phyloP scores from a whole-genome alignment of 2,888 invertebrate genomes.

The Bruchidius siliquastri region DNA sequence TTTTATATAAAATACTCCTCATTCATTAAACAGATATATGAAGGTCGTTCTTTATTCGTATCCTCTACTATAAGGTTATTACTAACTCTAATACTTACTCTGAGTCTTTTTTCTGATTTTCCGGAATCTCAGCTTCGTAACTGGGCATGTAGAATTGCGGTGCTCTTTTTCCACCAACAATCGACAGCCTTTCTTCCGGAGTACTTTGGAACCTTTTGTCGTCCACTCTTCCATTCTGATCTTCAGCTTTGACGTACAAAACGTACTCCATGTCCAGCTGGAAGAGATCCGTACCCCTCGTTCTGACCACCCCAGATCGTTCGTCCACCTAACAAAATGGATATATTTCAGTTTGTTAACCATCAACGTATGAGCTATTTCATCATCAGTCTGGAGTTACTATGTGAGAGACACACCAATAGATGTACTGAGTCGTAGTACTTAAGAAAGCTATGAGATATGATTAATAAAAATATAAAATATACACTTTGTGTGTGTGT shows the following conservation, averaged over 20 bases:
- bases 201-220: slow-evolving; percentile 87
- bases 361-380: too few species aligned
- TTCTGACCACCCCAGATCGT: slow-evolving; percentile 85
- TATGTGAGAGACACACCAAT: too few species aligned
- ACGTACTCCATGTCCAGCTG: slow-evolving; percentile 96
- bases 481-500: too few species aligned
- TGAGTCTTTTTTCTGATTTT: slow-evolving; percentile 94
- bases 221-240: slow-evolving; percentile 90
- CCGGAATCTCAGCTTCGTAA: slow-evolving; percentile 93
- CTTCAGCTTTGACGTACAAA: slow-evolving; percentile 92
- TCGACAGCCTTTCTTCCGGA: slow-evolving; percentile 85
- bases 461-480: too few species aligned
- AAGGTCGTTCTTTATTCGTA: too few species aligned
- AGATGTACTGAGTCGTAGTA: too few species aligned
- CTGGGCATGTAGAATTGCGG: slow-evolving; percentile 96
- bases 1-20: too few species aligned
- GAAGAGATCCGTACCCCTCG: slow-evolving; percentile 85
- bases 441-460: too few species aligned
- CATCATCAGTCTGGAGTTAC: too few species aligned
- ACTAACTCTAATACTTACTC: slow-evolving; percentile 65
- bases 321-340: slow-evolving; percentile 18
- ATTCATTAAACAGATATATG: too few species aligned
- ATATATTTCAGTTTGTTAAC: too few species aligned
- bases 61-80: too few species aligned
- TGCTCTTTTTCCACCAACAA: slow-evolving; percentile 94